Percentiles rank a stretch among this genome's conserved stretches.
phyloP scores from a whole-genome alignment of 1,140 invertebrate genomes.

The Aphelenchoides fujianensis region DNA sequence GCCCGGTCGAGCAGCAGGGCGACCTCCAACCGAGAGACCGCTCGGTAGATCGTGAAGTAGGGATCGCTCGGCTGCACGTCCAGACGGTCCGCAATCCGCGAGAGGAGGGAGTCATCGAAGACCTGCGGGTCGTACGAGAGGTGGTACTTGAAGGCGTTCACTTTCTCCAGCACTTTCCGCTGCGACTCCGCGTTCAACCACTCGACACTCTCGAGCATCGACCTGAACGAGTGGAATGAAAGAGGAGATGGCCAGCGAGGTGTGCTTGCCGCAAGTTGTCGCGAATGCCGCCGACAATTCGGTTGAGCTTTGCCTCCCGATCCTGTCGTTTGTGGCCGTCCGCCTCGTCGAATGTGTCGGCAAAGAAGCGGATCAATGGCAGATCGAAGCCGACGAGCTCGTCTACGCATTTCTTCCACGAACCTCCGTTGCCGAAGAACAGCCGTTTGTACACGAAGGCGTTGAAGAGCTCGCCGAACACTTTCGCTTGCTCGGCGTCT shows the following conservation, averaged over 20 bases:
- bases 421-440: too few species aligned
- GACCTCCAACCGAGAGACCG: not conserved
- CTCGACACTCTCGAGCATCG: not conserved
- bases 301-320: not conserved
- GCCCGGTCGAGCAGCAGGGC: not conserved
- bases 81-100: not conserved
- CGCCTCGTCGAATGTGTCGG: not conserved
- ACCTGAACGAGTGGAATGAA: not conserved
- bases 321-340: not conserved
- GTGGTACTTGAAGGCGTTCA: not conserved
- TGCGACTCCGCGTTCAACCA: not conserved
- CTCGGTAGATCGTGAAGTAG: not conserved
- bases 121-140: not conserved
- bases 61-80: not conserved
- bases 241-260: not conserved
- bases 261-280: not conserved
- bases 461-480: too few species aligned
- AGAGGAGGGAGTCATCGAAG: not conserved
- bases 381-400: too few species aligned
- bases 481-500: too few species aligned
- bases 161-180: not conserved
- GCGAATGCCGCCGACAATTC: not conserved
- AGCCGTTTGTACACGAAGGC: too few species aligned
- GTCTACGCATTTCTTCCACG: too few species aligned
- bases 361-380: not conserved